phyloP scores from a whole-genome alignment of 2,797 vertebrate genomes.

The Peromyscus aztecus region DNA sequence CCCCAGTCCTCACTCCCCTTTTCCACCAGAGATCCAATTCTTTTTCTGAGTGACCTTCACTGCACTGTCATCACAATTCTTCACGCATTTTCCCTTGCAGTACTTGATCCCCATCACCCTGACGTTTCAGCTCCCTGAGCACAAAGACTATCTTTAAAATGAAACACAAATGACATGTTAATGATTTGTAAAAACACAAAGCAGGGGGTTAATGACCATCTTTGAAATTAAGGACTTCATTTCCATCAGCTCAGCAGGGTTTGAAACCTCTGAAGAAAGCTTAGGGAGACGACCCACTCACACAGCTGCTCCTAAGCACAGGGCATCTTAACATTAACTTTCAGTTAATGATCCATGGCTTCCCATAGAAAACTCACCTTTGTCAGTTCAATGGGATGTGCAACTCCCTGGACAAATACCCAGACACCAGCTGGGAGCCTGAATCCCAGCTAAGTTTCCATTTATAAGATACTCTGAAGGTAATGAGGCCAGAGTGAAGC shows the following conservation, averaged over 20 bases:
- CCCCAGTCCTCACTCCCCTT: not conserved
- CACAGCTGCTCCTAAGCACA: conserved; percentile 75
- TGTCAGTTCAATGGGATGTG: not conserved
- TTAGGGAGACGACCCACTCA: conserved; percentile 75
- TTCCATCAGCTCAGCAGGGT: conserved; percentile 86
- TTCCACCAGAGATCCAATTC: conserved; percentile 73
- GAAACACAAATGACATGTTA: conserved; percentile 83
- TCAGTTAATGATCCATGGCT: conserved; percentile 40
- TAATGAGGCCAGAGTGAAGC: not conserved
- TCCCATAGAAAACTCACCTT: not conserved
- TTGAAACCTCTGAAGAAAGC: conserved; percentile 75
- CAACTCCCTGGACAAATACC: conserved; percentile 25
- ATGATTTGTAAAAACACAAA: conserved; percentile 86
- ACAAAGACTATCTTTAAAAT: conserved; percentile 66
- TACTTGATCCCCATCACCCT: conserved; percentile 63
- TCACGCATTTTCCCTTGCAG: conserved; percentile 62
- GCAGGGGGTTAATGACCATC: conserved; percentile 81
- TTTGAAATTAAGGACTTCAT: conserved; percentile 85
- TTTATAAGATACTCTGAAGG: conserved; percentile 38
- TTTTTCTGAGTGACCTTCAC: conserved; percentile 74
- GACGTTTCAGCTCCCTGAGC: conserved; percentile 70
- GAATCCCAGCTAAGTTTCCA: conserved; percentile 34
- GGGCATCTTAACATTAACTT: conserved; percentile 71
- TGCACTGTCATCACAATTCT: conserved; percentile 73
- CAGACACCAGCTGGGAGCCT: conserved; percentile 34